Evolutionary conservation across 2,113 vertebrate genomes (phyloP).

Genomic region (Heptranchias perlo): DNA sequence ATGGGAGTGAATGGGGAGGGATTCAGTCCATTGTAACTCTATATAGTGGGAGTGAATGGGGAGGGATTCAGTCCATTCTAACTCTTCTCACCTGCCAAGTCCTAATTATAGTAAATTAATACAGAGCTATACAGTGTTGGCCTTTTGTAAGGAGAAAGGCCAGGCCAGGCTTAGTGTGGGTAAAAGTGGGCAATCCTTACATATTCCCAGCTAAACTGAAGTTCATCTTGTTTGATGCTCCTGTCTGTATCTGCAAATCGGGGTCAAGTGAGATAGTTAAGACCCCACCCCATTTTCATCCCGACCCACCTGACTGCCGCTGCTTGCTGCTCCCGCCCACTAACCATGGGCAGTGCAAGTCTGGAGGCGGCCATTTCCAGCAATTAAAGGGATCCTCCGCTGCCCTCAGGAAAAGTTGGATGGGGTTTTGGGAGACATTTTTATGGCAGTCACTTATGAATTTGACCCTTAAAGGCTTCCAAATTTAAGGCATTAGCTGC

Average conservation of each 20-base stretch:
- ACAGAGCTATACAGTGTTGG: not conserved
- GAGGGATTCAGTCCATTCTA: no score
- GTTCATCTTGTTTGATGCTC: not conserved
- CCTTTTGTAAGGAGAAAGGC: not conserved
- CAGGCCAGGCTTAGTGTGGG: not conserved
- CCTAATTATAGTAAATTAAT: not conserved
- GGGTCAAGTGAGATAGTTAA: not conserved
- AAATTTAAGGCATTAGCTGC: not conserved
- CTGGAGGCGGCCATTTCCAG: no score
- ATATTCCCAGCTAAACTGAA: not conserved
- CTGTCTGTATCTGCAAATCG: not conserved
- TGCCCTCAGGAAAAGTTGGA: not conserved
- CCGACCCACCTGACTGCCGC: not conserved
- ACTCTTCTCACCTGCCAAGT: not conserved
- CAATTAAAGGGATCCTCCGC: no score
- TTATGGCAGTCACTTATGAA: not conserved
- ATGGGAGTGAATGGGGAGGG: no score
- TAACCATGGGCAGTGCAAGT: no score
- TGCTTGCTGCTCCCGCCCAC: no score
- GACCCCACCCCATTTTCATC: not conserved
- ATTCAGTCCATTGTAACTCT: no score
- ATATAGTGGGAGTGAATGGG: no score
- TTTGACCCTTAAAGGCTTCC: not conserved
- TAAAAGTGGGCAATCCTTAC: no score
- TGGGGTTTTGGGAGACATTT: not conserved